Conservation (phyloP, 2,113 vertebrate species). For the Campylorhamphus procurvoides region DNA sequence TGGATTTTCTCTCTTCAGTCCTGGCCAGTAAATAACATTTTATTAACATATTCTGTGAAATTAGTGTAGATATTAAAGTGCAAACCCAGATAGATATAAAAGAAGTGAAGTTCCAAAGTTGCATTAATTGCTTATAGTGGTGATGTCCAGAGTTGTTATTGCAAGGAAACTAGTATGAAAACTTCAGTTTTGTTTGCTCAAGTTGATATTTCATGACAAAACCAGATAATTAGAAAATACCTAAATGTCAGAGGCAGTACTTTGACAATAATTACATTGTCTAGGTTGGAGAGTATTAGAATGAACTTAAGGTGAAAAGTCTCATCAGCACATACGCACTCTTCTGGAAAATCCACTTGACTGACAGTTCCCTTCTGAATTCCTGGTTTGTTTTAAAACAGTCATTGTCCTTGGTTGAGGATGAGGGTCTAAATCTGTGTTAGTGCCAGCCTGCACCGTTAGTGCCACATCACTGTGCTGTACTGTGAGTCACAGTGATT, state of each 20-base stretch:
- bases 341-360: not conserved
- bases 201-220: not conserved
- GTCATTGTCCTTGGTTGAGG: not conserved
- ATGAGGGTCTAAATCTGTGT: not conserved
- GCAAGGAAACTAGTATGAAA: not conserved
- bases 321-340: not conserved
- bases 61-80: not conserved
- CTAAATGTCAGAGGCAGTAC: not conserved
- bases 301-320: slow-evolving; percentile 23
- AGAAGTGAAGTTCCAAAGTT: not conserved
- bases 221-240: not conserved
- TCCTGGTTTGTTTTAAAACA: not conserved
- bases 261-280: not conserved
- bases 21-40: not conserved
- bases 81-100: not conserved
- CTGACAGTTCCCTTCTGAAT: not conserved
- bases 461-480: no score
- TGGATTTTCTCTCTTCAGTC: not conserved
- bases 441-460: not conserved
- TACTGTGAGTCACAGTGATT: not conserved
- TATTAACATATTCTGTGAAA: not conserved
- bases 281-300: not conserved
- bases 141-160: not conserved
- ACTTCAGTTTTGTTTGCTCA: not conserved
- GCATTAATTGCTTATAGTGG: not conserved